Evolutionary conservation across 1,140 invertebrate species (phyloP).

Genomic region (Augochlora pura): DNA sequence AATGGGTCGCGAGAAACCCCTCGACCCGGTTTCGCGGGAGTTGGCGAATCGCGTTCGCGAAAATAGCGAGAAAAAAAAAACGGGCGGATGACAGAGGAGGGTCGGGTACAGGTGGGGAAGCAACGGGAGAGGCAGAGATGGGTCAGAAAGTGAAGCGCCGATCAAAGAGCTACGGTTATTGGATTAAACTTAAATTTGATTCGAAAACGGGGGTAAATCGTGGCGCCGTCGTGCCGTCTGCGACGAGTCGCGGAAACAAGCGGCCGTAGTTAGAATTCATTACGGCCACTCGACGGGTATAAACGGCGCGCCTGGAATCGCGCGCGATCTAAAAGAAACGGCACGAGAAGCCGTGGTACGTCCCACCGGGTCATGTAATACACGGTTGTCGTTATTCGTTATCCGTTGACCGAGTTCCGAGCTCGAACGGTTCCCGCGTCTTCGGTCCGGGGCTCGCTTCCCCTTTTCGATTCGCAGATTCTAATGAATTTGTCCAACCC

Average conservation of each 20-base stretch:
- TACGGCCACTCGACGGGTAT: conserved; percentile 28
- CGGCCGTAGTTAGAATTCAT: conserved; percentile 38
- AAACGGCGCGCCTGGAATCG: conserved; percentile 9
- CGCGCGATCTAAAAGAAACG: conserved; percentile 15
- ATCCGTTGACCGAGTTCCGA: conserved; percentile 30
- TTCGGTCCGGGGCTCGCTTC: neutral
- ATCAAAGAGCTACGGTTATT: conserved; percentile 26
- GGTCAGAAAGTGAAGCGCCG: neutral
- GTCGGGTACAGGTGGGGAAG: too few species aligned
- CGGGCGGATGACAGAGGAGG: too few species aligned
- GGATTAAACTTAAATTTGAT: conserved; percentile 39
- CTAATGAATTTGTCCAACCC: conserved; percentile 9
- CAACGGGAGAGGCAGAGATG: too few species aligned
- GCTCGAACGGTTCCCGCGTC: neutral
- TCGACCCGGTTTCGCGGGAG: conserved; percentile 16
- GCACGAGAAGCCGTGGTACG: neutral
- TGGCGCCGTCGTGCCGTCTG: neutral
- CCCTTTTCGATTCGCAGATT: neutral
- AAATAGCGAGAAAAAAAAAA: too few species aligned
- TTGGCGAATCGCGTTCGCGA: neutral
- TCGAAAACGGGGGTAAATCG: conserved; percentile 36
- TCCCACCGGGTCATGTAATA: conserved; percentile 4
- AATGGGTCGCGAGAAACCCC: neutral
- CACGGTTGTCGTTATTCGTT: conserved; percentile 8
- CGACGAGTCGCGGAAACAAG: conserved; percentile 33